Conservation (phyloP, 2,888 invertebrate species). For the Erebia ligea region DNA sequence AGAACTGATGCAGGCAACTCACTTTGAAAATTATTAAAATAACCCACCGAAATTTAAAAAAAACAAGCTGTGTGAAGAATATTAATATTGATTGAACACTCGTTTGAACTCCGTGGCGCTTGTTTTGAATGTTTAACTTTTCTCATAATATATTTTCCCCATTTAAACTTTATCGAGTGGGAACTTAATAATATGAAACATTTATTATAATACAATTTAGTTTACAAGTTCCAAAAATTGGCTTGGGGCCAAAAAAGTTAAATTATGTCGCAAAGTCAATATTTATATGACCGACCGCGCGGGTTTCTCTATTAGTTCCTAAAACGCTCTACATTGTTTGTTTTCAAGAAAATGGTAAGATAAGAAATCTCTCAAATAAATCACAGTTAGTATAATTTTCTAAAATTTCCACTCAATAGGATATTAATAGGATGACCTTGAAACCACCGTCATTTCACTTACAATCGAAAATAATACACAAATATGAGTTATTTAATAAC, state of each 20-base stretch:
- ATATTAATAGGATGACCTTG: too few relatives aligned
- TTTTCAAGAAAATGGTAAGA: neutral
- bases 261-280: neutral
- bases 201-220: neutral
- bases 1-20: too few relatives aligned
- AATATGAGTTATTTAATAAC: too few relatives aligned
- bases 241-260: neutral
- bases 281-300: neutral
- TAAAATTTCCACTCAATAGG: neutral
- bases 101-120: neutral
- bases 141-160: neutral
- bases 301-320: neutral
- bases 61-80: too few relatives aligned
- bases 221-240: neutral
- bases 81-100: neutral
- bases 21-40: too few relatives aligned
- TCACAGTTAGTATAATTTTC: neutral
- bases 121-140: constrained; percentile 1
- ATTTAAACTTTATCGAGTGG: neutral
- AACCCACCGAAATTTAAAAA: too few relatives aligned
- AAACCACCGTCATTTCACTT: too few relatives aligned
- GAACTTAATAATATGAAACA: neutral
- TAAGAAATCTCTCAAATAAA: neutral
- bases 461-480: too few relatives aligned
- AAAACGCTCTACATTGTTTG: neutral